A percentile compares a stretch with the other conserved stretches of the same genome.
Evolutionary conservation across 2,797 vertebrate genomes (phyloP).

Genomic region (Australoheros facetus): DNA sequence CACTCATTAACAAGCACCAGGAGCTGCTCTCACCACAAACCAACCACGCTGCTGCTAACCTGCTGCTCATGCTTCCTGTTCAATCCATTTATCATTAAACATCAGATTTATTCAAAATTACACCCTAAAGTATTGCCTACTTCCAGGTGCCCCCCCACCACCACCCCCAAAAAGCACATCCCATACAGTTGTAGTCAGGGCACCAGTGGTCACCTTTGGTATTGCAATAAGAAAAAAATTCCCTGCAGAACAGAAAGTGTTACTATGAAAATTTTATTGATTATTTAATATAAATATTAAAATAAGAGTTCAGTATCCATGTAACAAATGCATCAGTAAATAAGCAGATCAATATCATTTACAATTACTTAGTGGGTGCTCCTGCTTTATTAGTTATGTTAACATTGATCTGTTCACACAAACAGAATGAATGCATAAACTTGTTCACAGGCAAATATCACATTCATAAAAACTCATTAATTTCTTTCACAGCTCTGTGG

Average conservation of each 20-base stretch:
- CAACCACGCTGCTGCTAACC: not conserved
- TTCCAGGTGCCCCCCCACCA: not conserved
- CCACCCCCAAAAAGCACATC: fast-evolving
- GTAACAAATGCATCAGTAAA: no score
- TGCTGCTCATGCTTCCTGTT: fast-evolving
- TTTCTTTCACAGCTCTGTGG: not conserved
- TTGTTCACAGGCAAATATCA: not conserved
- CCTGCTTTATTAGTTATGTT: no score
- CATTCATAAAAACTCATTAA: fast-evolving
- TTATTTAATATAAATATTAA: no score
- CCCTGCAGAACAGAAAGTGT: not conserved
- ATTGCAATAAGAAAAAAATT: not conserved
- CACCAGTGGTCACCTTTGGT: fast-evolving
- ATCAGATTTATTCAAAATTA: not conserved
- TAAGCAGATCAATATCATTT: no score
- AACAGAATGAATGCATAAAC: no score
- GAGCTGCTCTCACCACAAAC: fast-evolving
- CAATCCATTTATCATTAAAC: not conserved
- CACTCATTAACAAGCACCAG: fast-evolving
- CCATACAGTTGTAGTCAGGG: fast-evolving
- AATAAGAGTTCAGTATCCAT: no score
- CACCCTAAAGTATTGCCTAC: not conserved
- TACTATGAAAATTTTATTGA: no score
- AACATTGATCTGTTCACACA: no score
- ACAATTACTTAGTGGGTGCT: no score